Evolutionary conservation across 2,113 vertebrate genomes (phyloP).

Genomic region (Platichthys stellatus): DNA sequence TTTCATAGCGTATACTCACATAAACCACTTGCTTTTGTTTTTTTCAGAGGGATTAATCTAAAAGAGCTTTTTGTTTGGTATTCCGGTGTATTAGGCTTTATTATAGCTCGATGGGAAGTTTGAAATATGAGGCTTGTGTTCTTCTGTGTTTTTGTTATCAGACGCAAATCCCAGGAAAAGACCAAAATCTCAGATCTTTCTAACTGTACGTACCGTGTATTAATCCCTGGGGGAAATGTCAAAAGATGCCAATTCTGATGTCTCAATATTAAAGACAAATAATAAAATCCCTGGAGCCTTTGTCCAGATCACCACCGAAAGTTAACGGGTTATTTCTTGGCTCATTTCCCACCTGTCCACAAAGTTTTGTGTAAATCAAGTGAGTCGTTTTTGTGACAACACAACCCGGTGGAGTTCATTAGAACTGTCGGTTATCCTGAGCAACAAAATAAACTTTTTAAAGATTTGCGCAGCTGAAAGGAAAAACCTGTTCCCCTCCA

Average conservation of each 20-base stretch:
- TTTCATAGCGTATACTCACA: neutral
- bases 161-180: neutral
- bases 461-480: neutral
- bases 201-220: too few relatives aligned
- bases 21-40: neutral
- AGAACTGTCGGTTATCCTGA: neutral
- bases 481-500: neutral
- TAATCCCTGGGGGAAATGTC: too few relatives aligned
- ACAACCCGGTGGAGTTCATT: too few relatives aligned
- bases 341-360: too few relatives aligned
- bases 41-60: neutral
- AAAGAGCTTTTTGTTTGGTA: neutral
- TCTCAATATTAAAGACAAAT: too few relatives aligned
- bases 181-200: neutral
- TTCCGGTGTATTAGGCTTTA: neutral
- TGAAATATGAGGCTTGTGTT: neutral
- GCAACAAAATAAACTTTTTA: neutral
- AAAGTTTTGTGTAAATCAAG: too few relatives aligned
- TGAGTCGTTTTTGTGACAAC: too few relatives aligned
- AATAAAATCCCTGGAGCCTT: too few relatives aligned
- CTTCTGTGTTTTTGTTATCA: neutral
- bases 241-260: too few relatives aligned
- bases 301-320: too few relatives aligned
- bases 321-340: too few relatives aligned
- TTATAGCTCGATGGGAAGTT: neutral